Conservation (phyloP, 2,888 invertebrate species). For the Tromatobia lineatoria region DNA sequence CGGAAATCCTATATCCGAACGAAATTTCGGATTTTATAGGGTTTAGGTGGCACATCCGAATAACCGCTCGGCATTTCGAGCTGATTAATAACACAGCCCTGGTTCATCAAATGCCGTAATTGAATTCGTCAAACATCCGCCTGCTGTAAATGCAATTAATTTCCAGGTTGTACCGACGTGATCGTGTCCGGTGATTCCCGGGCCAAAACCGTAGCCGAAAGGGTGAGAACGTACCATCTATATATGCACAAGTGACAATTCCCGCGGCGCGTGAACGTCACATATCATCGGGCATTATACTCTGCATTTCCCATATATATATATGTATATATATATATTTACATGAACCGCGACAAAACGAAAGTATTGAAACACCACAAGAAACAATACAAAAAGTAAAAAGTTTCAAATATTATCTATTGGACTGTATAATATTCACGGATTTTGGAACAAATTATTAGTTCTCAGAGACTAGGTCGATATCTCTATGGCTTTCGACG, state of each 20-base stretch:
- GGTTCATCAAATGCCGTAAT: conserved; percentile 23
- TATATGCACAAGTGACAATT: conserved; percentile 25
- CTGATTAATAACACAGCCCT: conserved; percentile 28
- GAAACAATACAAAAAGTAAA: too few species aligned
- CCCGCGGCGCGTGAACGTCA: conserved; percentile 3
- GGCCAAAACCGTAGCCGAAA: conserved; percentile 3
- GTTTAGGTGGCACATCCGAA: neutral
- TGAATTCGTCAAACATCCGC: conserved; percentile 14
- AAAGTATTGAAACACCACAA: too few species aligned
- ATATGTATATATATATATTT: too few species aligned
- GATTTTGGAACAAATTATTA: too few species aligned
- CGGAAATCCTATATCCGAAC: neutral
- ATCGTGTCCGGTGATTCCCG: neutral
- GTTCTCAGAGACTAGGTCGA: too few species aligned
- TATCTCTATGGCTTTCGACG: too few species aligned
- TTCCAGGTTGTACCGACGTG: conserved; percentile 17
- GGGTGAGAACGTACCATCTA: neutral
- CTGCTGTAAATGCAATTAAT: conserved; percentile 36
- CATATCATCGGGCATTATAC: neutral
- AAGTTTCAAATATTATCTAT: too few species aligned
- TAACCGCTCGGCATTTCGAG: neutral
- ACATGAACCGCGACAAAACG: too few species aligned
- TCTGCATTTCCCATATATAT: neutral
- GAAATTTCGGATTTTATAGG: neutral
- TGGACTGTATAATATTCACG: too few species aligned